phyloP scores from a whole-genome alignment of 2,113 vertebrate genomes.

The Hydropotes inermis region DNA sequence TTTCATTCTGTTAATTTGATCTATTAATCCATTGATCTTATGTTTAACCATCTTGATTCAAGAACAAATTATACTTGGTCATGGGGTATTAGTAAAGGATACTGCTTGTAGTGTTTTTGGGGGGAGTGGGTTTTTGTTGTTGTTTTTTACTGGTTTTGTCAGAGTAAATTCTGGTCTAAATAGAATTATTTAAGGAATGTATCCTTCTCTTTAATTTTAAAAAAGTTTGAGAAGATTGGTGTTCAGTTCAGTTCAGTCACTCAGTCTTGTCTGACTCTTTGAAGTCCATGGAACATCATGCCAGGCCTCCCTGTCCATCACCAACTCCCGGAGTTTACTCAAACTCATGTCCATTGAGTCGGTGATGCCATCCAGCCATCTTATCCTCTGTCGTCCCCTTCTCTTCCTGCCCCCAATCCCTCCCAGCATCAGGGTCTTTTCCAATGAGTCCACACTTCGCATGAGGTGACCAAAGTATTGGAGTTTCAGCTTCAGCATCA shows the following conservation, averaged over 20 bases:
- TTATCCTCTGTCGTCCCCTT: background rate
- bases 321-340: background rate
- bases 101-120: background rate
- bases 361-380: background rate
- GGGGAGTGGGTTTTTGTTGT: background rate
- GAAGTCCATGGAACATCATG: no score
- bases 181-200: background rate
- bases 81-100: background rate
- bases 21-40: background rate
- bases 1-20: background rate
- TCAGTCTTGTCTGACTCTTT: background rate
- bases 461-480: background rate
- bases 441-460: fast-evolving
- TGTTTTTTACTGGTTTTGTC: background rate
- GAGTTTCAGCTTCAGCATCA: background rate
- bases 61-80: background rate
- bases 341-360: background rate
- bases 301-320: background rate
- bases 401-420: background rate
- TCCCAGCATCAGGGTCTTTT: background rate
- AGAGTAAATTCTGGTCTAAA: background rate
- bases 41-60: background rate
- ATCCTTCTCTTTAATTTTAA: background rate
- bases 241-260: background rate
- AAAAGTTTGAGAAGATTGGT: background rate